Base-by-base conservation (phyloP, 2,113 vertebrate species). In the Cichladusa arquata region DNA sequence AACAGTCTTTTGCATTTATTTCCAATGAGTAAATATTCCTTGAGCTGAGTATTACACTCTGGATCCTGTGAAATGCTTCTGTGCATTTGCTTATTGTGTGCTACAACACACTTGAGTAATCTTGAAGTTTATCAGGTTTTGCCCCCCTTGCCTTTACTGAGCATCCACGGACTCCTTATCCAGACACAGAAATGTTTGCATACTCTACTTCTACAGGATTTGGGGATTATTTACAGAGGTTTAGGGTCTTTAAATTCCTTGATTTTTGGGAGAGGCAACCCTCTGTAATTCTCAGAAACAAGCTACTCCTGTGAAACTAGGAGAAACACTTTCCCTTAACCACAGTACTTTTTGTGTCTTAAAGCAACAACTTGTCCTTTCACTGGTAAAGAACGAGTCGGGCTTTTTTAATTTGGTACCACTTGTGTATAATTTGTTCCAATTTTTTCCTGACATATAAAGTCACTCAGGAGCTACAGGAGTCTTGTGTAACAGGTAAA, bases 1-100 rank as follows among this genome's bases (percentile, higher is more conserved):
- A 77, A 77, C 28, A 38, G 31, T 76, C 34, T 90, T 78, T 92
- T 82, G 67, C 42, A 44, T 69, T 96, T 93, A n/a, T 95, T 96
- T 93, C 79, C 74, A 88, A 7, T 19, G 66, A 79, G 67, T 72
- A 85, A 93, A 88, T 95, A 67, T 57, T 85, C 48, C 62, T 82
- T 67, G 61, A 83, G 38, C 25, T 81, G 58, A 79, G 53, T 17
- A 20, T 67, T 82, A 36, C 6, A 2, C 23, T 40, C 73, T 76
- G 84, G 31, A 48, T 84, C 34, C 73, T 72, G 42, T 82, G 78
- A 69, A 85, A 69, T 80, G 42, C 51, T 95, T 36, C 45, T 57
- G n/a, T 79, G n/a, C 29, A 9, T 85, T 89, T 95, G 58, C 60
- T 85, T 73, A 20, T 47, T 90, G 38, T 7, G 1, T 53, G 24